Percentiles rank a stretch among this genome's conserved stretches.
These are phyloP conservation scores for Drosophila fulvimacula DNA, from an alignment of 2,888 invertebrate genomes.

Conservation along the genomic window DNA sequence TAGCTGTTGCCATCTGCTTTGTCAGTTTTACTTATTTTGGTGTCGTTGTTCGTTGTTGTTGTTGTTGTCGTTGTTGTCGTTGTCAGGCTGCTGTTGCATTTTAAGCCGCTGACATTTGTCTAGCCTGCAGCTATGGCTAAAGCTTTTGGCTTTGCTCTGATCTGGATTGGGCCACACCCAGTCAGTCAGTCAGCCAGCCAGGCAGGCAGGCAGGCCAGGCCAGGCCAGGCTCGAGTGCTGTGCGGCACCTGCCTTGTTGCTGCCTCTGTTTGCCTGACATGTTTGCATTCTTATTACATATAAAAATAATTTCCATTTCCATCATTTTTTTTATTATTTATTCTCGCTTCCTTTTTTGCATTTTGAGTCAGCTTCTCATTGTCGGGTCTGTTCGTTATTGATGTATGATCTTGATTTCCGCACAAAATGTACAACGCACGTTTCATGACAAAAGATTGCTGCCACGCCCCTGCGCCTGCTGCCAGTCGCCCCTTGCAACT, in stretches of 20 bases:
- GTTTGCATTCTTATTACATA: slow-evolving; percentile 62
- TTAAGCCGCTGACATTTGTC: slow-evolving; percentile 66
- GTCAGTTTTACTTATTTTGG: slow-evolving; percentile 45
- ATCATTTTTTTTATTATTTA: slow-evolving; percentile 6
- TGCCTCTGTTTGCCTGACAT: slow-evolving; percentile 34
- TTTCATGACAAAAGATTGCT: slow-evolving; percentile 59
- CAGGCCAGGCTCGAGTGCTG: background rate
- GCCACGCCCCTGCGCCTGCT: background rate
- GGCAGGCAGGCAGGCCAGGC: too few relatives aligned
- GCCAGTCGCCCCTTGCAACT: slow-evolving; percentile 2
- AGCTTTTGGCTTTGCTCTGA: slow-evolving; percentile 35
- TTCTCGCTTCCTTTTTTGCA: slow-evolving; percentile 44
- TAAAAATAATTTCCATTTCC: slow-evolving; percentile 48
- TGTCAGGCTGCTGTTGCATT: slow-evolving; percentile 43
- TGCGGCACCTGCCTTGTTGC: slow-evolving; percentile 42
- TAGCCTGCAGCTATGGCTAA: slow-evolving; percentile 32
- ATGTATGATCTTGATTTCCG: slow-evolving; percentile 78
- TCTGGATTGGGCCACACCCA: slow-evolving; percentile 61
- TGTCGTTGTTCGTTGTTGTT: slow-evolving; percentile 24
- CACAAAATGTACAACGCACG: slow-evolving; percentile 46
- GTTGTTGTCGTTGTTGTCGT: slow-evolving; percentile 12
- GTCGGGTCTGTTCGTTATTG: slow-evolving; percentile 73
- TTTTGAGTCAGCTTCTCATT: slow-evolving; percentile 62
- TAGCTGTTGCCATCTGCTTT: slow-evolving; percentile 33
- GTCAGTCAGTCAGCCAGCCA: background rate